A percentile compares a stretch with the other conserved stretches of the same genome.
Evolutionary conservation across 2,888 invertebrate species (phyloP).

Genomic region (Bimastos eiseni): DNA sequence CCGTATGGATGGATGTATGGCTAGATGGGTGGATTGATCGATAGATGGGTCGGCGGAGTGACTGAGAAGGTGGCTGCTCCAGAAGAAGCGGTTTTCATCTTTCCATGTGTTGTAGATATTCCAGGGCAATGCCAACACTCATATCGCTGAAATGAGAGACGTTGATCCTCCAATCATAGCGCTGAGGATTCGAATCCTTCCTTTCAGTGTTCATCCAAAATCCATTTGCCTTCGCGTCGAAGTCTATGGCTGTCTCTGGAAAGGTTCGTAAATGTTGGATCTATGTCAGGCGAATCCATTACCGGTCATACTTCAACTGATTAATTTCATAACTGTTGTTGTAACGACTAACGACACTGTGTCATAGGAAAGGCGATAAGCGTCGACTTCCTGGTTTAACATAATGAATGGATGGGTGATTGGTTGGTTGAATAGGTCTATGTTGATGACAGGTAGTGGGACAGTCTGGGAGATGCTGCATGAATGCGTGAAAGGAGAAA

Average conservation of each 20-base stretch:
- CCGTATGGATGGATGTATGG: background rate
- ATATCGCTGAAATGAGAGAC: constrained; percentile 9
- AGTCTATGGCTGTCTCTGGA: constrained; percentile 84
- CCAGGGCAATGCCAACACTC: constrained; percentile 24
- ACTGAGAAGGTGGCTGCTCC: background rate
- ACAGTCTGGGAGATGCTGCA: no score
- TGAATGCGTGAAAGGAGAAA: no score
- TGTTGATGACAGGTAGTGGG: no score
- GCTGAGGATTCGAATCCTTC: constrained; percentile 70
- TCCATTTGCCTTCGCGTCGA: constrained; percentile 91
- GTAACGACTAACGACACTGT: no score
- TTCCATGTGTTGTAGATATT: background rate
- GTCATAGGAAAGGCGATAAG: no score
- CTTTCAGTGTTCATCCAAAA: constrained; percentile 78
- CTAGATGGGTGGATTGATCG: background rate
- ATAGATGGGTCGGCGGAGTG: background rate
- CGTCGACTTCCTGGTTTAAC: no score
- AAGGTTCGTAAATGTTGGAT: constrained; percentile 49
- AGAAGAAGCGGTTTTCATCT: background rate
- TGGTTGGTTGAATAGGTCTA: no score
- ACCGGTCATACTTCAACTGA: background rate
- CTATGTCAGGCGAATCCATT: background rate
- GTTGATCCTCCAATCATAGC: constrained; percentile 1
- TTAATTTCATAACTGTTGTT: no score
- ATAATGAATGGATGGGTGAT: no score